These are phyloP conservation scores for Muscidifurax raptorellus DNA, from an alignment of 1,140 invertebrate genomes.

Conservation along the genomic window DNA sequence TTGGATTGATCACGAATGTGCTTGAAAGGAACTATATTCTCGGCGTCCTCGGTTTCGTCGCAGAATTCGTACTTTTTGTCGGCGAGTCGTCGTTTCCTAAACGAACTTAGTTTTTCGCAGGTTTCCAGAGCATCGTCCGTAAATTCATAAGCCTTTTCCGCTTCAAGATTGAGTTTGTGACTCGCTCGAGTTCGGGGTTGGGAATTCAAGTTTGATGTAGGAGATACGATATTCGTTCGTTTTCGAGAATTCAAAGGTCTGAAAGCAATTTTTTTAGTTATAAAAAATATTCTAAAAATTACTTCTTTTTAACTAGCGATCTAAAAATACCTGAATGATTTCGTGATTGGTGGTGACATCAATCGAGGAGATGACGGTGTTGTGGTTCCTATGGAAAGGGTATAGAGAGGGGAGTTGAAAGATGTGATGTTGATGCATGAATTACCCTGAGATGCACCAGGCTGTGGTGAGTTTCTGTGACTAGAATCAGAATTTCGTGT, in stretches of 20 bases:
- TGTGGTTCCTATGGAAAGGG: conserved; percentile 67
- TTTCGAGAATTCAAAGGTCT: conserved; percentile 67
- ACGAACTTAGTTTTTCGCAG: conserved; percentile 88
- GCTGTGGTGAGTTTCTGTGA: conserved; percentile 69
- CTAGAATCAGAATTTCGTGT: conserved; percentile 72
- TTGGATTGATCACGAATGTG: conserved; percentile 72
- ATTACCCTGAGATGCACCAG: conserved; percentile 65
- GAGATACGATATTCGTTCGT: conserved; percentile 66
- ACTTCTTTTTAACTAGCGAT: neutral
- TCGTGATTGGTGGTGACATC: conserved; percentile 69
- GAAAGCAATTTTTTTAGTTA: neutral
- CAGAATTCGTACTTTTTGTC: conserved; percentile 95
- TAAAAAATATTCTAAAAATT: neutral
- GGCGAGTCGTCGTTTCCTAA: conserved; percentile 86
- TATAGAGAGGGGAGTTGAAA: conserved; percentile 68
- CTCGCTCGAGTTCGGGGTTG: conserved; percentile 67
- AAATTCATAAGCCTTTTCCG: conserved; percentile 89
- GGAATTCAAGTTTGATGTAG: conserved; percentile 64
- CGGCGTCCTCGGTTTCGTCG: conserved; percentile 84
- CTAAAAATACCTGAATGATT: conserved; percentile 61
- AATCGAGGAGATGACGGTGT: conserved; percentile 68
- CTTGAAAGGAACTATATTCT: conserved; percentile 88
- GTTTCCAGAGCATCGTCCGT: conserved; percentile 87
- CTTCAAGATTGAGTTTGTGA: conserved; percentile 72
- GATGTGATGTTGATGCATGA: conserved; percentile 62